Evolutionary conservation across 2,797 vertebrate genomes (phyloP).

Genomic region (Megalops cyprinoides): DNA sequence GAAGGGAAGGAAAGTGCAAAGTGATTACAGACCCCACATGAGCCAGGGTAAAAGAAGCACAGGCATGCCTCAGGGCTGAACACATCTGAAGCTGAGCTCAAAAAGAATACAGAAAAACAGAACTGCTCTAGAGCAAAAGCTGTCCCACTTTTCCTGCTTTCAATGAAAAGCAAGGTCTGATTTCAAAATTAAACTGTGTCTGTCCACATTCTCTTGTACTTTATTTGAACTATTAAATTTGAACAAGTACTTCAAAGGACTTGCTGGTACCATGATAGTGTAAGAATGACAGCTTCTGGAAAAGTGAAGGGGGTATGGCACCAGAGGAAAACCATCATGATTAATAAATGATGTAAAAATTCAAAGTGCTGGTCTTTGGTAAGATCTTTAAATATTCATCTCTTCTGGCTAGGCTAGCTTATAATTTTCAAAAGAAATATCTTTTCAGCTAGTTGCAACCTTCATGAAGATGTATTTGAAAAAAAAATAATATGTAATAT

Average conservation of each 20-base stretch:
- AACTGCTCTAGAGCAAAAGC: constrained; percentile 42
- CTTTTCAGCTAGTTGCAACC: background rate
- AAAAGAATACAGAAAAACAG: constrained; percentile 35
- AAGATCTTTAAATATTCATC: background rate
- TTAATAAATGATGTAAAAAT: no score
- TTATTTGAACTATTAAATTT: background rate
- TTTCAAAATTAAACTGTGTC: constrained; percentile 48
- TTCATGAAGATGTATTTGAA: background rate
- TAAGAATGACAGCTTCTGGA: no score
- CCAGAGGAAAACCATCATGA: no score
- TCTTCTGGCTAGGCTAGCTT: background rate
- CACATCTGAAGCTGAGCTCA: constrained; percentile 35
- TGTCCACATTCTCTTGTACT: background rate
- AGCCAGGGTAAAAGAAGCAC: constrained; percentile 25
- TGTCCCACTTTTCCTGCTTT: constrained; percentile 32
- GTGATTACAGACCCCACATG: constrained; percentile 51
- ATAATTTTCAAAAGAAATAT: background rate
- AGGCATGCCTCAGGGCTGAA: constrained; percentile 37
- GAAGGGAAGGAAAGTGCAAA: constrained; percentile 47
- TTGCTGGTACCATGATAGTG: no score
- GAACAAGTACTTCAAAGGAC: background rate
- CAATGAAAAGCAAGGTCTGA: constrained; percentile 36
- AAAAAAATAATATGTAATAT: background rate
- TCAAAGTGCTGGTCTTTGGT: background rate
- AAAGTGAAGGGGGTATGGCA: no score